Conservation (phyloP, 2,888 invertebrate genomes). For the Andrena bicolor region DNA sequence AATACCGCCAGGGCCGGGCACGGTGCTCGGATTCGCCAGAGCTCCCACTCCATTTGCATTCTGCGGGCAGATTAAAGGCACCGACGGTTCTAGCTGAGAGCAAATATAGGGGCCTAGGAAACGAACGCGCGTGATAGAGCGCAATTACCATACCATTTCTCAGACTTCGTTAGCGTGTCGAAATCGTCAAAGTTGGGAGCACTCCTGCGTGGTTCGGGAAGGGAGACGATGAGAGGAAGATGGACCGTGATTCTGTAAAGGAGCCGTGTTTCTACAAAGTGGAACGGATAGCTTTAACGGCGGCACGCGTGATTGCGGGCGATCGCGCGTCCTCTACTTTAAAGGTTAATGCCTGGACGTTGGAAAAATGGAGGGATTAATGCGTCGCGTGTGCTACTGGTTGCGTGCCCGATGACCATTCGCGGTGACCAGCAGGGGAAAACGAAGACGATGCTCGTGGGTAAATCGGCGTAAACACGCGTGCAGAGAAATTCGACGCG, state of each 20-base stretch:
- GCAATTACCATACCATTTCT: conserved; percentile 23
- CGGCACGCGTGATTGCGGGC: conserved; percentile 66
- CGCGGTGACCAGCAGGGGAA: conserved; percentile 44
- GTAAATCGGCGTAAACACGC: conserved; percentile 58
- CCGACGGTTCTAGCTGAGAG: neutral
- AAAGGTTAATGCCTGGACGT: conserved; percentile 70
- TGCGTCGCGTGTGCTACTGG: conserved; percentile 77
- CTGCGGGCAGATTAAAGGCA: neutral
- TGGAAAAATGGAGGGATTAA: conserved; percentile 73
- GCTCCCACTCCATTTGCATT: conserved; percentile 3
- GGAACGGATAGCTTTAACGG: conserved; percentile 55
- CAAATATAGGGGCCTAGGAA: neutral
- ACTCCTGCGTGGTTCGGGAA: too few relatives aligned
- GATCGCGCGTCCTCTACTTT: conserved; percentile 67
- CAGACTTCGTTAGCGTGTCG: conserved; percentile 1
- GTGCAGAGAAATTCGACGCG: conserved; percentile 64
- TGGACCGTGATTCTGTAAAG: neutral
- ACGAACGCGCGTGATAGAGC: conserved; percentile 15
- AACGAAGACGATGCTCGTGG: conserved; percentile 44
- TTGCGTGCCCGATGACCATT: conserved; percentile 75
- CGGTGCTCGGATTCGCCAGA: neutral
- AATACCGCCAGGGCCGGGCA: neutral
- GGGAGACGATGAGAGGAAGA: conserved; percentile 3
- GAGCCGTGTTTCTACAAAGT: conserved; percentile 31
- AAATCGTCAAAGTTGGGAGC: conserved; percentile 5